Base-by-base conservation (phyloP, 2,888 invertebrate genomes). In the Cheilosia variabilis region DNA sequence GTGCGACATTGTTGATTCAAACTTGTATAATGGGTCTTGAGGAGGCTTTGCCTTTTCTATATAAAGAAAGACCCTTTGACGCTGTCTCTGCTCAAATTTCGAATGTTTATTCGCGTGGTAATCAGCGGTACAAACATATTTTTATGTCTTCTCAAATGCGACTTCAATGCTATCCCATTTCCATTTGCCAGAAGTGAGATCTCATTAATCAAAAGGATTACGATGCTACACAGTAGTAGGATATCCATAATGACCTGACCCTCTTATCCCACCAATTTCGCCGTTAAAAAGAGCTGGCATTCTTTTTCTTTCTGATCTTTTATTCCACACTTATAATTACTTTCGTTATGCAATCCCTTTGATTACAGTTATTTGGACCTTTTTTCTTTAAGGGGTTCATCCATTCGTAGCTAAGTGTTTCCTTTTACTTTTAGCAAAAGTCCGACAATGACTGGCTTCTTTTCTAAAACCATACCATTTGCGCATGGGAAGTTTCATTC, bases 371-470 rank as follows among this genome's bases (percentile, higher is more conserved):
- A 45, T 58, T 47, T 50, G 15, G 71, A n/a, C 19, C 22, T 37
- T n/a, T n/a, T 37, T 63, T 24, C 27, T 27, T 27, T 55, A 53
- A n/a, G 73, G 73, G 73, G 53, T 63, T 63, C 73, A 73, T 41
- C 31, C 73, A 63, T 10, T 63, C 73, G 73, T 19, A 55, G 53
- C 63, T 73, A 73, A 73, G 63, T 73, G 73, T 45, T 73, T 73
- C 73, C 73, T 43, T 63, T 63, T 27, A 17, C 53, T 62, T 34
- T 57, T 55, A n/a, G 0, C 4, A 57, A 37, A 73, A 73, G 63
- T 73, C 73, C 47, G 63, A 73, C 72, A 34, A 34, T 55, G 72
- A 34, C 15, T 72, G 72, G 45, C 52, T 62, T 72, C 62, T 43
- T 43, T 27, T 17, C 31, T 22, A 24, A 45, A 43, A 50, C 17